Evolutionary conservation across 2,797 vertebrate genomes (phyloP), one percentile per base, ranked within the genome.

Genomic region (Glossophaga mutica): DNA sequence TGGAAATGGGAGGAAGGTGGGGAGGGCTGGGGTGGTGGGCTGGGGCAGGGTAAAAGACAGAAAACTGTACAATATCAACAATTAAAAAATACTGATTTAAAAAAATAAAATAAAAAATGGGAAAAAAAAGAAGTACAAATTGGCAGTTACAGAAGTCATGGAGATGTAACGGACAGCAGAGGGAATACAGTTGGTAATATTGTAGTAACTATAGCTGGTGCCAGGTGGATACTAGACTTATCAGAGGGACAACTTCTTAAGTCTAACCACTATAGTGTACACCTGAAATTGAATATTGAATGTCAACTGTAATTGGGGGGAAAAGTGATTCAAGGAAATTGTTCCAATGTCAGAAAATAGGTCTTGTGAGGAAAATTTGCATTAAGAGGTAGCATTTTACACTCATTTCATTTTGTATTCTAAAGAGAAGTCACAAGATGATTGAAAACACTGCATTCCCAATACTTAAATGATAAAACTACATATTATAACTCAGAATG

Each of bases 321-420:
- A 22, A 55, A 55, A 55, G 22, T 73, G 34, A 90, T 73, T 91
- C 39, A 59, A 79, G 42, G 39, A 92, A 96, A 88, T 73, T 44
- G 14, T 78, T 79, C n/a, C 32, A 84, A 48, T 32, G 57, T 93
- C 50, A 89, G 44, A 34, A 84, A 90, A 84, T 50, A 11, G 37
- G 50, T 85, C 46, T 85, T 77, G 9, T 84, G 48, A 44, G 26
- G 16, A 62, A 52, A 68, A 93, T 22, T 46, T 93, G 65, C 89
- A 73, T 52, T 55, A 70, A 87, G 14, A 92, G 21, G 83, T 3
- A 77, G 24, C 21, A 79, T 88, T 87, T 77, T 39, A 37, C 32
- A 86, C n/a, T 88, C 50, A 55, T 85, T 94, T 96, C 21, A 82
- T 16, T 71, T 94, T 39, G 29, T 59, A 73, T 79, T 77, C 74